phyloP scores from a whole-genome alignment of 1,140 invertebrate species.

The Phthorimaea operculella region DNA sequence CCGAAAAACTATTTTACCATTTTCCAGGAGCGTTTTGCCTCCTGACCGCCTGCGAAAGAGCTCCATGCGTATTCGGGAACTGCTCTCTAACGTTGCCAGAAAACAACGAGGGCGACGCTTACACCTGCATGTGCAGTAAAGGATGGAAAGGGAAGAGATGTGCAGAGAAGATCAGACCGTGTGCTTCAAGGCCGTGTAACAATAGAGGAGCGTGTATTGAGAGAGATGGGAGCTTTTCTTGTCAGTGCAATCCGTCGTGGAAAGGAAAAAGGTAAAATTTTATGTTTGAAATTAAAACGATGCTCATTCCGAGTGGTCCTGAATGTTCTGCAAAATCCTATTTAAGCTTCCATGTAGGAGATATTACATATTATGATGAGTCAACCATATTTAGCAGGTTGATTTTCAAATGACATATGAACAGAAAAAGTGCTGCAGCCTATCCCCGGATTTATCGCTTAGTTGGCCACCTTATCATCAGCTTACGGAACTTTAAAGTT shows the following conservation, averaged over 20 bases:
- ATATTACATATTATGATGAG: too few relatives aligned
- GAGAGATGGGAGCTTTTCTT: slow-evolving; percentile 72
- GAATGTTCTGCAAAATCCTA: too few relatives aligned
- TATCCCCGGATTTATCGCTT: too few relatives aligned
- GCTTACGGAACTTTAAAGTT: too few relatives aligned
- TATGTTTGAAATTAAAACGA: too few relatives aligned
- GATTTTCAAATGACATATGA: too few relatives aligned
- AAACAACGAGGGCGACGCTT: slow-evolving; percentile 20
- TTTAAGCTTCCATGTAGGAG: too few relatives aligned
- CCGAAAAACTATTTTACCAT: too few relatives aligned
- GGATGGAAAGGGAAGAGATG: slow-evolving; percentile 76
- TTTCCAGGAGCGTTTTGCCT: slow-evolving; percentile 74
- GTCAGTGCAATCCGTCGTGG: slow-evolving; percentile 79
- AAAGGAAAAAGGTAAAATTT: slow-evolving; percentile 66
- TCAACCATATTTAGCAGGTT: too few relatives aligned
- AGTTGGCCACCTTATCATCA: too few relatives aligned
- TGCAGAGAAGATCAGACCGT: slow-evolving; percentile 73
- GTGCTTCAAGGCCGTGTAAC: slow-evolving; percentile 77
- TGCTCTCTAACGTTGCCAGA: slow-evolving; percentile 65
- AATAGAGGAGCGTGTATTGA: slow-evolving; percentile 75
- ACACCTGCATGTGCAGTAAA: slow-evolving; percentile 70
- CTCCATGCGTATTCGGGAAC: slow-evolving; percentile 77
- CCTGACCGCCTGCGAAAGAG: slow-evolving; percentile 76
- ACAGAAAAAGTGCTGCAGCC: too few relatives aligned
- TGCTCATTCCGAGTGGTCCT: too few relatives aligned